These are phyloP conservation scores for Hystrix brachyura DNA, from an alignment of 2,113 vertebrate species.

Conservation along the genomic window DNA sequence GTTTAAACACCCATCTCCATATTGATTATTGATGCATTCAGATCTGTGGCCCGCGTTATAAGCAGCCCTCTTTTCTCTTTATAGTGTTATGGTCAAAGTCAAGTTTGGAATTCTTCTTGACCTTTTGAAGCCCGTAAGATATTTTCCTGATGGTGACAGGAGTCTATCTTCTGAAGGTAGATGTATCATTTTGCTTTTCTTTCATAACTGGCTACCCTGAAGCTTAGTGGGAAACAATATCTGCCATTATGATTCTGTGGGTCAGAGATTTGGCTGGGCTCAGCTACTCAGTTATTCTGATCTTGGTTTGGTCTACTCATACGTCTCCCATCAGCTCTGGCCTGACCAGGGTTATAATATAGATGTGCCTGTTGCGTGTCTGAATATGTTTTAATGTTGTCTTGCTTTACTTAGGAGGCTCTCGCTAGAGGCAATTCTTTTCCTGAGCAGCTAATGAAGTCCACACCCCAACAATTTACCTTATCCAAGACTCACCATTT, in stretches of 20 bases:
- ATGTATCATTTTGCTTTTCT: not conserved
- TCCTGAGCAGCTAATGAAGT: not conserved
- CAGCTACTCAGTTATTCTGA: not conserved
- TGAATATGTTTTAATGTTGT: not conserved
- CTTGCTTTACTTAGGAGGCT: not conserved
- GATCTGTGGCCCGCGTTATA: not conserved
- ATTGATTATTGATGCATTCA: not conserved
- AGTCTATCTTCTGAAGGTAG: not conserved
- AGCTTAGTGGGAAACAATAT: not conserved
- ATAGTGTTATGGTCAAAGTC: not conserved
- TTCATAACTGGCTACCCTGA: not conserved
- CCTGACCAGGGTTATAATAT: not conserved
- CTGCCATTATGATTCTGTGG: not conserved
- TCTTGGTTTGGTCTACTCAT: not conserved
- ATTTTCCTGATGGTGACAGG: not conserved
- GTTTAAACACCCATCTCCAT: not conserved
- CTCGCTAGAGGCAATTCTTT: not conserved
- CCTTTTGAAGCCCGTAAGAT: not conserved
- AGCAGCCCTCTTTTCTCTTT: not conserved
- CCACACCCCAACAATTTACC: not conserved
- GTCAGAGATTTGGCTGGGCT: not conserved
- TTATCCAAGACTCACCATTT: not conserved
- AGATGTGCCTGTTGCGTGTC: not conserved
- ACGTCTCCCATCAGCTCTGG: not conserved
- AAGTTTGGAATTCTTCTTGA: not conserved